Evolutionary conservation across 2,113 vertebrate genomes (phyloP).

Genomic region (Xiphorhynchus elegans): DNA sequence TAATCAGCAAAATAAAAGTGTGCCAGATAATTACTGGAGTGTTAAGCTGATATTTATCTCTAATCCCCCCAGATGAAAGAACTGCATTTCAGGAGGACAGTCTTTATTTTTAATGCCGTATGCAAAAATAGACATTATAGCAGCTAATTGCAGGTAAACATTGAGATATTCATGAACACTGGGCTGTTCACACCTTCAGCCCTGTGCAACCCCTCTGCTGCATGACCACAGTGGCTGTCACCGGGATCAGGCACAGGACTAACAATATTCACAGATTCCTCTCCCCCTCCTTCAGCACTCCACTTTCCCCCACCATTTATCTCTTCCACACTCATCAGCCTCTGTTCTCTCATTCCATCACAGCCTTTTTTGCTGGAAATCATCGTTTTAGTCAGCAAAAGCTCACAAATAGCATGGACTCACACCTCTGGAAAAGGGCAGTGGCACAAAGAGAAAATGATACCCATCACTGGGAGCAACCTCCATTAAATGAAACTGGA

Average conservation of each 20-base stretch:
- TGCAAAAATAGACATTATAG: constrained; percentile 5
- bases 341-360: background rate
- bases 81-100: constrained; percentile 27
- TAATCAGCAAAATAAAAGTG: constrained; percentile 49
- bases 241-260: background rate
- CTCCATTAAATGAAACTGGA: background rate
- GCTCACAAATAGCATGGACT: background rate
- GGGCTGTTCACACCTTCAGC: background rate
- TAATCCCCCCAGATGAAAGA: constrained; percentile 53
- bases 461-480: background rate
- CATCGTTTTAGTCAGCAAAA: background rate
- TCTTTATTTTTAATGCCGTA: constrained; percentile 2
- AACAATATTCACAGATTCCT: background rate
- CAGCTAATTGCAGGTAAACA: background rate
- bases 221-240: background rate
- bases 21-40: constrained; percentile 40
- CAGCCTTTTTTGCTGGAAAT: background rate
- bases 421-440: background rate
- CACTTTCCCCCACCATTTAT: background rate
- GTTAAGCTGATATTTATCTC: constrained; percentile 28
- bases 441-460: background rate
- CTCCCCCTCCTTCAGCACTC: background rate
- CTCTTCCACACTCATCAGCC: background rate
- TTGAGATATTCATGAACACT: background rate
- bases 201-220: background rate